Base-by-base conservation (phyloP, 1,140 invertebrate genomes). In the Lepidostoma basale region DNA sequence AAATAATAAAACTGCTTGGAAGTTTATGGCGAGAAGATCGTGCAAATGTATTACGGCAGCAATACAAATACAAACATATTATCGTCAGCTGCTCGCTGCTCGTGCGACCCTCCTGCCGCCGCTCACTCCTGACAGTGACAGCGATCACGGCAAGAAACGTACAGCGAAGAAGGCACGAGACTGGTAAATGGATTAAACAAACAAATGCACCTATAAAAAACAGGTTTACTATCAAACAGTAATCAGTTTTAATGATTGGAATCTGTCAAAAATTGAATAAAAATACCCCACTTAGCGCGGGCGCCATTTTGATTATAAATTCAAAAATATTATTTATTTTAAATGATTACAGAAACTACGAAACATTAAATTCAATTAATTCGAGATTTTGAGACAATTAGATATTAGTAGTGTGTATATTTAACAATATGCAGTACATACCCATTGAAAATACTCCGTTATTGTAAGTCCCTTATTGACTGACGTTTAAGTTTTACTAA, bases 251-350 rank as follows among this genome's bases (percentile, higher is more conserved):
- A 36, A 36, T 36, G 33, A 36, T 36, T n/a, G 9, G 22, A 58
- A 56, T 36, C 28, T 62, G 59, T 62, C 59, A 62, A 62, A 62
- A 62, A 62, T 62, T 18, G 16, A 20, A 14, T 20, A n/a, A 45
- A 20, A 62, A 47, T 47, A 22, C 59, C 59, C 59, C 59, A 30
- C 59, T 28, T 25, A 62, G 59, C 26, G 23, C 44, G 16, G 59
- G 44, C 59, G 59, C 59, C 59, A 62, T 62, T 45, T 62, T 62
- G 59, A 47, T 45, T 45, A 28, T 47, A 62, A 30, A 45, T 62
- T 62, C 44, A 44, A 62, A 62, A 60, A 20, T 40, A 20, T 18
- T 28, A 36, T 56, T 56, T 56, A 36, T 12, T 36, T 33, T 18
- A 14, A 20, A 33, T 18, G 12, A 9, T 18, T 20, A 14, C 14